Conservation (phyloP, 2,888 invertebrate species). For the Pomacea canaliculata region DNA sequence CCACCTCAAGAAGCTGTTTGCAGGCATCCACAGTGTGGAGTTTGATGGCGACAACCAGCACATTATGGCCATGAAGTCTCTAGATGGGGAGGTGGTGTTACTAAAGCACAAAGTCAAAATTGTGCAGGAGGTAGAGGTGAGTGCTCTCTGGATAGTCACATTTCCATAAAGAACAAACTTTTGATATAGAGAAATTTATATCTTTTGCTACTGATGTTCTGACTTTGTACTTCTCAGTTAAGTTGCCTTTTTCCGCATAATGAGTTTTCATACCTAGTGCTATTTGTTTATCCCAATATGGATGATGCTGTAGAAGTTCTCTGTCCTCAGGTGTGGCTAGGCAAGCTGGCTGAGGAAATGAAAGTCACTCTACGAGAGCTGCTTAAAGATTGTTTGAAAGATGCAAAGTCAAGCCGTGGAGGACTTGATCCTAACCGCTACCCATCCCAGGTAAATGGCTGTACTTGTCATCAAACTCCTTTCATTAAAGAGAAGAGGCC, state of each 20-base stretch:
- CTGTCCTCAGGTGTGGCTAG: conserved; percentile 75
- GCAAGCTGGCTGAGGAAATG: conserved; percentile 86
- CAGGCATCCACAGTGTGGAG: conserved; percentile 76
- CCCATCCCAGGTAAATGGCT: conserved; percentile 77
- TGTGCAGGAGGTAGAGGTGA: conserved; percentile 83
- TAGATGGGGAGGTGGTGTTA: conserved; percentile 81
- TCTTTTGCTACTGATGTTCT: no score
- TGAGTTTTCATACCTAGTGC: no score
- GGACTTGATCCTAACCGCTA: conserved; percentile 76
- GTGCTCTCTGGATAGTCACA: background rate
- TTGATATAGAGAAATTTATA: no score
- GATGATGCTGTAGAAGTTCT: no score
- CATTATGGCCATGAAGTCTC: conserved; percentile 81
- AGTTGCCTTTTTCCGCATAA: no score
- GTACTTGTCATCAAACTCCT: no score
- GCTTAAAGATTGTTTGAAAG: conserved; percentile 75
- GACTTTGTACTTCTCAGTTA: no score
- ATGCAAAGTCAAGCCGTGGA: conserved; percentile 68
- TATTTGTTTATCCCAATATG: no score
- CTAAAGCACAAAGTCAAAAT: conserved; percentile 80
- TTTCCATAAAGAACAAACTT: no score
- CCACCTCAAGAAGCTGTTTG: conserved; percentile 96
- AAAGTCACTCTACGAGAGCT: conserved; percentile 81
- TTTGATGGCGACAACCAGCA: conserved; percentile 75
- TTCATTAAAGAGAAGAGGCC: no score